These are phyloP conservation scores for Prietella phreatophila DNA, from an alignment of 2,113 vertebrate genomes.

Conservation along the genomic window DNA sequence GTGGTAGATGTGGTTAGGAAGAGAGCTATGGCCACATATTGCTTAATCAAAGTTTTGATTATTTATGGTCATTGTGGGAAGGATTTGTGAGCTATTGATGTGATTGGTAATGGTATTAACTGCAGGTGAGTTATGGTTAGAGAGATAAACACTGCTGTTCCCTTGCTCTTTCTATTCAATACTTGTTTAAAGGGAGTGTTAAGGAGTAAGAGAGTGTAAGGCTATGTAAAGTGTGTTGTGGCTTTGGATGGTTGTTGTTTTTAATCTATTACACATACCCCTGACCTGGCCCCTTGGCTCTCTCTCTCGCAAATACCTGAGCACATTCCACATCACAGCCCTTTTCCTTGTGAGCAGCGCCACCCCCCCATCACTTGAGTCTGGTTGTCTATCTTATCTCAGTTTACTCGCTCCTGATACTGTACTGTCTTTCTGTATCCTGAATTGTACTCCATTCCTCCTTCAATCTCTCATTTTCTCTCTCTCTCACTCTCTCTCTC, in stretches of 20 bases:
- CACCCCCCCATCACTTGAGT: background rate
- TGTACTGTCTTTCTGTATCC: background rate
- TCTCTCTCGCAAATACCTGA: slow-evolving; percentile 17
- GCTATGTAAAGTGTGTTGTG: slow-evolving; percentile 1
- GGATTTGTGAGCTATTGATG: slow-evolving; percentile 29
- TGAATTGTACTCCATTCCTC: background rate
- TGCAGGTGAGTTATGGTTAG: background rate
- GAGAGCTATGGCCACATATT: background rate
- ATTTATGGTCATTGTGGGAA: slow-evolving; percentile 27
- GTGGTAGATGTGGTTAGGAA: background rate
- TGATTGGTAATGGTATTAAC: slow-evolving; percentile 12
- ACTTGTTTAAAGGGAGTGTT: slow-evolving; percentile 1
- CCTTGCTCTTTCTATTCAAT: background rate
- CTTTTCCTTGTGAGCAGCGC: background rate
- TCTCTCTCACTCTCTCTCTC: too few relatives aligned
- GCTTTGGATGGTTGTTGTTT: slow-evolving; percentile 19
- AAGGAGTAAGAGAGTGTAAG: background rate
- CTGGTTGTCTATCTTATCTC: background rate
- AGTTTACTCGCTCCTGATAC: background rate
- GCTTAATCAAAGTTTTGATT: slow-evolving; percentile 5
- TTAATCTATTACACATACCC: background rate
- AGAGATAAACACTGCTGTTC: background rate
- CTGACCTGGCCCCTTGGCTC: background rate
- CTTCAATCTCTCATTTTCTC: background rate
- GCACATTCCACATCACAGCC: slow-evolving; percentile 3